These are phyloP conservation scores for Harpagifer antarcticus DNA, from an alignment of 2,797 vertebrate species.

Conservation along the genomic window DNA sequence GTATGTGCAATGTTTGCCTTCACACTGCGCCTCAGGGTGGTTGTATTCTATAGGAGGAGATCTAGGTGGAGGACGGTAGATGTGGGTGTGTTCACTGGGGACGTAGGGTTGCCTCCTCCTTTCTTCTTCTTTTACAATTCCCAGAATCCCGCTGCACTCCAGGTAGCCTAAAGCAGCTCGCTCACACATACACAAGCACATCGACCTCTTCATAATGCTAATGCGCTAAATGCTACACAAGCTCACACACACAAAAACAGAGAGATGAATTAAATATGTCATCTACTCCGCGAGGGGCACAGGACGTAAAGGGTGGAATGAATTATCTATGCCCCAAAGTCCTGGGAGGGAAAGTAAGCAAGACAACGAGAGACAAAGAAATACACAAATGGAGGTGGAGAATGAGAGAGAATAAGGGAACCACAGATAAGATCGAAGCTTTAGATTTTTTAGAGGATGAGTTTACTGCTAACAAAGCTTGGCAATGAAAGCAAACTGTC, in stretches of 20 bases:
- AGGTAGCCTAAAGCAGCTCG: slow-evolving; percentile 31
- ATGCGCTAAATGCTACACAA: slow-evolving; percentile 26
- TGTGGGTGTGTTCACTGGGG: slow-evolving; percentile 17
- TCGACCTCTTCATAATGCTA: slow-evolving; percentile 17
- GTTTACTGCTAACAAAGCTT: too few relatives aligned
- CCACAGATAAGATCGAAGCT: background rate
- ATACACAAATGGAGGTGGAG: background rate
- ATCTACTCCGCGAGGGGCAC: slow-evolving; percentile 16
- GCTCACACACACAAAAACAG: slow-evolving; percentile 28
- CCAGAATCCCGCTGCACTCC: slow-evolving; percentile 6
- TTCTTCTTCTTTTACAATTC: slow-evolving; percentile 31
- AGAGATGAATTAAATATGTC: slow-evolving; percentile 53
- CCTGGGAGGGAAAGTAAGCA: slow-evolving; percentile 1
- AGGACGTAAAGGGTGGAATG: slow-evolving; percentile 10
- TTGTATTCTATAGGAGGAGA: slow-evolving; percentile 47
- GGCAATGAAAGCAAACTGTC: background rate
- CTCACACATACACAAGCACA: slow-evolving; percentile 6
- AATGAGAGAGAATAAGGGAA: background rate
- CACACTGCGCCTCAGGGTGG: slow-evolving; percentile 10
- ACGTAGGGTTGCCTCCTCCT: slow-evolving; percentile 19
- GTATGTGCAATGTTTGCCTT: slow-evolving; percentile 5
- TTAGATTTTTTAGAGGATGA: background rate
- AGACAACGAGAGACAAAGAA: background rate
- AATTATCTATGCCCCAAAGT: slow-evolving; percentile 40
- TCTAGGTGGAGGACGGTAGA: slow-evolving; percentile 18